phyloP scores from a whole-genome alignment of 2,113 vertebrate genomes.

The Poeciliopsis turrubarensis region DNA sequence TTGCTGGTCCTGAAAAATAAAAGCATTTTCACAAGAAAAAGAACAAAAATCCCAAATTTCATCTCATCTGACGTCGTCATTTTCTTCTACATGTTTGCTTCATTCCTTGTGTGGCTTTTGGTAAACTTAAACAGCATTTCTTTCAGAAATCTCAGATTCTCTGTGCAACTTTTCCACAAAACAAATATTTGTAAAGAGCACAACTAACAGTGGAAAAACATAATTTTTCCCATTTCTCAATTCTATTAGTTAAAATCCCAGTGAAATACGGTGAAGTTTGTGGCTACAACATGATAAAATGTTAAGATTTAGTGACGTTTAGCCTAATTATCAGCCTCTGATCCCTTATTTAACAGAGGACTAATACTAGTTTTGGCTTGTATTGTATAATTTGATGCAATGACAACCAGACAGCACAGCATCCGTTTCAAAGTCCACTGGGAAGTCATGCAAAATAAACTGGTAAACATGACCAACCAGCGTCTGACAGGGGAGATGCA shows the following conservation, averaged over 20 bases:
- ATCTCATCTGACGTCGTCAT: neutral
- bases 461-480: slow-evolving; percentile 40
- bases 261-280: neutral
- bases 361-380: slow-evolving; percentile 27
- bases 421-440: slow-evolving; percentile 35
- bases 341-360: slow-evolving; percentile 37
- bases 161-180: too few species aligned
- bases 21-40: neutral
- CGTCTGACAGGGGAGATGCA: neutral
- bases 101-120: too few species aligned
- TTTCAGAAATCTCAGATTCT: too few species aligned
- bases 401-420: slow-evolving; percentile 8
- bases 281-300: neutral
- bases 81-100: too few species aligned
- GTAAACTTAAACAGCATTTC: too few species aligned
- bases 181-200: too few species aligned
- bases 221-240: neutral
- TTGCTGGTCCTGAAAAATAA: neutral
- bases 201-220: too few species aligned
- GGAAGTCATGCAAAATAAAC: slow-evolving; percentile 10
- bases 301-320: slow-evolving; percentile 4
- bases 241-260: neutral
- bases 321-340: slow-evolving; percentile 17
- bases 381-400: slow-evolving; percentile 11
- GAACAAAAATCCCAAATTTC: neutral